Evolutionary conservation across 1,140 invertebrate genomes (phyloP).

Genomic region (Orchesella cincta): DNA sequence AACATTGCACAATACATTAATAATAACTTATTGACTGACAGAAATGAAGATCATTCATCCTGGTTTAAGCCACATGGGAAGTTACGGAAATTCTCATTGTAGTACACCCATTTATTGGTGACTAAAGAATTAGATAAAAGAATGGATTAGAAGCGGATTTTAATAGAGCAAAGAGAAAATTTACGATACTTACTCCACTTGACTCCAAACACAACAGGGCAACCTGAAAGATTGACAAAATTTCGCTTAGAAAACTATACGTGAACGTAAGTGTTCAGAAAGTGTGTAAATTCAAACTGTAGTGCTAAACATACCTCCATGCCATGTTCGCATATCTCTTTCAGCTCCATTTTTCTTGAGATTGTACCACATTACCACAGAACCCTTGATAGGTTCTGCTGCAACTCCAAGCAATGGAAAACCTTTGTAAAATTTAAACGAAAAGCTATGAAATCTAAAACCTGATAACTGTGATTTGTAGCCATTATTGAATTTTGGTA

Average conservation of each 20-base stretch:
- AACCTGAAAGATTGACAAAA: neutral
- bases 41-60: neutral
- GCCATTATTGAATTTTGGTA: too few species aligned
- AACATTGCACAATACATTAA: too few species aligned
- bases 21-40: too few species aligned
- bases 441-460: neutral
- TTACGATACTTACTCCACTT: neutral
- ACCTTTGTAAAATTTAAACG: neutral
- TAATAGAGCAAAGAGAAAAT: neutral
- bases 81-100: neutral
- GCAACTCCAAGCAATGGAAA: neutral
- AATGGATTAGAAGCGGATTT: neutral
- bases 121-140: neutral
- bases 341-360: neutral
- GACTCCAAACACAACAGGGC: neutral
- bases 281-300: neutral
- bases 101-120: conserved; percentile 1
- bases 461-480: neutral
- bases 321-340: neutral
- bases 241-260: neutral
- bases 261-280: neutral
- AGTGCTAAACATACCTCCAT: neutral
- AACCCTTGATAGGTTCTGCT: neutral
- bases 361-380: neutral
- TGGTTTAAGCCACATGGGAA: neutral